Conservation (phyloP, 2,888 invertebrate species). For the Xestia xanthographa region DNA sequence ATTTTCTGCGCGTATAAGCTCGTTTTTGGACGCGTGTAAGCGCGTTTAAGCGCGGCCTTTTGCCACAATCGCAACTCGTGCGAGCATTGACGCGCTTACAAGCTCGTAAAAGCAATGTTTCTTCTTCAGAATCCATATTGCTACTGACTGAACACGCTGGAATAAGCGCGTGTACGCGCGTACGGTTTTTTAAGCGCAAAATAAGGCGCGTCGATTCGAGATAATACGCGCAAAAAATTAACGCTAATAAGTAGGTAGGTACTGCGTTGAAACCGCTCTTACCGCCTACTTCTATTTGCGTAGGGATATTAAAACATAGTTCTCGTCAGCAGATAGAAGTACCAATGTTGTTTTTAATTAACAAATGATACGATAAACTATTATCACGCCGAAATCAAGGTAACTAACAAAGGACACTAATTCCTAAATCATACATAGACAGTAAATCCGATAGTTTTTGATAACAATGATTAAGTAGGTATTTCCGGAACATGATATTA, state of each 20-base stretch:
- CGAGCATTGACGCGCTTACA: too few relatives aligned
- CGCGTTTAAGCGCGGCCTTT: too few relatives aligned
- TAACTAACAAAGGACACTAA: conserved; percentile 20
- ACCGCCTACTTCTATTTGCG: neutral
- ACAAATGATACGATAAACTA: conserved; percentile 9
- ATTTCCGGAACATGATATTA: neutral
- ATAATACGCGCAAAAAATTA: neutral
- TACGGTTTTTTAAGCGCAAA: neutral
- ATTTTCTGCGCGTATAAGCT: too few relatives aligned
- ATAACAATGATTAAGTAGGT: neutral
- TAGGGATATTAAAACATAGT: neutral
- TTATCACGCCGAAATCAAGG: conserved; percentile 31
- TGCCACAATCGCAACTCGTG: too few relatives aligned
- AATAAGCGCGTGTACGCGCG: neutral
- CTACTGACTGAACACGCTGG: neutral
- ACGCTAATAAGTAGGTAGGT: neutral
- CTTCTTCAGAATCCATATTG: neutral
- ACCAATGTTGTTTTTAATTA: conserved; percentile 19
- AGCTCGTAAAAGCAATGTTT: neutral
- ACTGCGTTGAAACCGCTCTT: neutral
- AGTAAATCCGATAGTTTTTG: conserved; percentile 14
- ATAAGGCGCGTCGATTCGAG: neutral
- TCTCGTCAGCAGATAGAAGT: neutral
- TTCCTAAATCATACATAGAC: neutral
- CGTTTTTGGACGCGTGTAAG: too few relatives aligned